Conservation (phyloP, 2,888 invertebrate species). For the Pyrocoelia pectoralis region DNA sequence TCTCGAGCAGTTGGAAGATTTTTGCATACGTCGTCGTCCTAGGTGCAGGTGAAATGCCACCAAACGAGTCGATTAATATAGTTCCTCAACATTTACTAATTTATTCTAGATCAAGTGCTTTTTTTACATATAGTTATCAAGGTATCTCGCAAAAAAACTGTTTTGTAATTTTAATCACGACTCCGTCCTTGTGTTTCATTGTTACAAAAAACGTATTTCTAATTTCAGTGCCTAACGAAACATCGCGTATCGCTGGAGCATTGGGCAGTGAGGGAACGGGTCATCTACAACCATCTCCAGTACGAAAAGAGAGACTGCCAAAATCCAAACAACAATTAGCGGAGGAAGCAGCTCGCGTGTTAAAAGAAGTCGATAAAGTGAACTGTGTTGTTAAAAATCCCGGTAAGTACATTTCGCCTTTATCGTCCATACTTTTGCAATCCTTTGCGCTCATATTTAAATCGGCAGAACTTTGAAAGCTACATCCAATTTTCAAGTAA, state of each 20-base stretch:
- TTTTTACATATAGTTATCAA: background rate
- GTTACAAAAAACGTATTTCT: background rate
- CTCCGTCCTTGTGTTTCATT: background rate
- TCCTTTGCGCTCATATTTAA: too few relatives aligned
- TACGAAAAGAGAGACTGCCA: constrained; percentile 70
- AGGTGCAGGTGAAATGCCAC: too few relatives aligned
- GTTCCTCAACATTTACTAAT: too few relatives aligned
- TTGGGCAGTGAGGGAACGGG: constrained; percentile 61
- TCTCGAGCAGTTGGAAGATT: too few relatives aligned
- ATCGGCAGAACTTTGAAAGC: too few relatives aligned
- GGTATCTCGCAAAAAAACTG: background rate
- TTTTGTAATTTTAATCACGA: background rate
- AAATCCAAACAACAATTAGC: constrained; percentile 77
- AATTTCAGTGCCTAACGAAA: constrained; percentile 61
- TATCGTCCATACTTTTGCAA: too few relatives aligned
- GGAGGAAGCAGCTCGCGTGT: constrained; percentile 78
- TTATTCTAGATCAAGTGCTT: background rate
- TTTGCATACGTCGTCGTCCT: too few relatives aligned
- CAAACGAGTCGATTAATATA: too few relatives aligned
- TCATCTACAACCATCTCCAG: constrained; percentile 57
- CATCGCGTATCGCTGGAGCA: constrained; percentile 59
- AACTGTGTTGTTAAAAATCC: constrained; percentile 62
- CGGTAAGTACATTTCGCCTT: constrained; percentile 45
- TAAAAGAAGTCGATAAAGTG: constrained; percentile 77
- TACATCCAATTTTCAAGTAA: too few relatives aligned